Evolutionary conservation across 2,797 vertebrate species (phyloP).

Genomic region (Bradypodion pumilum): DNA sequence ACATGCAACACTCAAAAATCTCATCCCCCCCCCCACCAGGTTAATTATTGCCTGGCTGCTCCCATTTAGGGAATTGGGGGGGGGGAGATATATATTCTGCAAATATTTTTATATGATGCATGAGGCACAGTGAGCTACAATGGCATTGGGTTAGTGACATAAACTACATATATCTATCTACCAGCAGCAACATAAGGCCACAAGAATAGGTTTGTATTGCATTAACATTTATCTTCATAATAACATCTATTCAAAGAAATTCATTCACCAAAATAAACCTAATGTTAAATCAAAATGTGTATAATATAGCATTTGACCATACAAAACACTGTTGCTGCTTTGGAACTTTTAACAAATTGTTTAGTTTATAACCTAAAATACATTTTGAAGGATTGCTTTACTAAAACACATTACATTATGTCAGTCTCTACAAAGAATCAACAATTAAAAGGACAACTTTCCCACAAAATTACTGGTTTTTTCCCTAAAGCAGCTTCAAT

Average conservation of each 20-base stretch:
- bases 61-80: too few species aligned
- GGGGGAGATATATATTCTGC: background rate
- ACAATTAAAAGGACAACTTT: constrained; percentile 11
- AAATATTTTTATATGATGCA: background rate
- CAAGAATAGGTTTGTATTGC: background rate
- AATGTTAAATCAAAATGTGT: constrained; percentile 1
- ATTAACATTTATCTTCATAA: background rate
- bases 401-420: too few species aligned
- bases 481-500: constrained; percentile 32
- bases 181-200: background rate
- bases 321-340: background rate
- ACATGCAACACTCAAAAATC: too few species aligned
- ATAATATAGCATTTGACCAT: background rate
- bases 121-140: background rate
- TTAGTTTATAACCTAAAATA: background rate
- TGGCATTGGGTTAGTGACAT: too few species aligned
- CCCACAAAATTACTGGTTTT: background rate
- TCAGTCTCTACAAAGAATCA: background rate
- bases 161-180: background rate
- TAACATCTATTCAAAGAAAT: background rate
- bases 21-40: too few species aligned
- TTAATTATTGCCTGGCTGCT: too few species aligned
- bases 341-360: background rate
- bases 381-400: constrained; percentile 9
- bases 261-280: background rate